Base-by-base conservation (phyloP, 2,888 invertebrate species). In the Cephus pulcher region DNA sequence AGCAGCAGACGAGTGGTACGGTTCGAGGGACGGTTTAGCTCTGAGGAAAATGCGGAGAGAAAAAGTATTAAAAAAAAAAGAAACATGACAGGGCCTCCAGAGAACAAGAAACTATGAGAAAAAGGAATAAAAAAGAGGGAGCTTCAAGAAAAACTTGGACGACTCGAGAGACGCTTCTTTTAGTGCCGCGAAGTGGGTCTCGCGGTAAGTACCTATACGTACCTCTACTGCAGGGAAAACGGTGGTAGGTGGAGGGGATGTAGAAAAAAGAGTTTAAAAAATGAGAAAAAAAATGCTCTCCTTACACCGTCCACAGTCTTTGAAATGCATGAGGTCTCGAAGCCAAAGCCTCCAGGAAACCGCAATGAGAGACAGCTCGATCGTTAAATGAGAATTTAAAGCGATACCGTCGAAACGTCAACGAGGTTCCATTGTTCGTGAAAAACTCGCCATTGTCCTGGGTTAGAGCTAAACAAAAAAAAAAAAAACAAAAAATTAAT, bases 171-270 rank as follows among this genome's bases (percentile, higher is more conserved):
- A 70, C 74, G 78, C 80, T 82, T 82, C 75, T 82, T 79, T 83
- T 79, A 79, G 75, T 82, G 78, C 82, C 81, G 86, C 76, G 84
- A 81, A 84, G 84, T 82, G 79, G 79, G 76, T 81, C 74, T 81
- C 23, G 23, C 23, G 56, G 56, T 56, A 56, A 12, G 35, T 35
- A 4, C 6, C 4, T 15, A 56, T 56, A 56, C 56, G 56, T 23
- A 56, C 23, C 56, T 23, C 56, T 56, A 56, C 56, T 56, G 23
- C 56, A 56, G 23, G 56, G 2, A 56, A 56, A 56, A 56, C 56
- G 3, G 23, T 56, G 6, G 23, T 9, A 23, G 9, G 9, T 56
- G 9, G 56, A 56, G 56, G 56, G 15, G 40, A 15, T 9, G 23
- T 23, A 56, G 11, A 23, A 56, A 23, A 56, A 23, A 56, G 23